Base-by-base conservation (phyloP, 23 tunicate species). In the Botrylloides violaceus region DNA sequence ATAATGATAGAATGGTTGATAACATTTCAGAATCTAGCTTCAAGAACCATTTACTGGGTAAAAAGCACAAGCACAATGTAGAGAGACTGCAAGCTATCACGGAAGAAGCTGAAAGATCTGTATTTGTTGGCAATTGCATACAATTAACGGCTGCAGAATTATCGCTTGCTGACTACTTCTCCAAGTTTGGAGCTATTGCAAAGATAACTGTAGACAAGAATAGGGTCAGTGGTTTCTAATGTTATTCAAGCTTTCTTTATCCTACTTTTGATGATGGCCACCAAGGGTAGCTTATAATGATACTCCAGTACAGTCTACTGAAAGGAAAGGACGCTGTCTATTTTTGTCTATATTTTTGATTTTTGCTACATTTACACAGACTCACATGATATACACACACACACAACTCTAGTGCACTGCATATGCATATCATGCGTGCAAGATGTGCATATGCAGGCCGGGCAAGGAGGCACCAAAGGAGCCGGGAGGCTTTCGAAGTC, bases 141-240 rank as follows among this genome's bases (percentile, higher is more conserved):
- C n/a, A 34, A 3, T 33, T 76, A 15, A 58, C 77, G 7, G 79
- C 63, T 32, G 95, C 86, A n/a, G 95, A 87, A 64, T 43, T 87
- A 24, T 27, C 82, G 6, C 58, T 87, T 38, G 95, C 95, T 6
- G 95, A 87, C 73, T 87, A 80, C 60, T 87, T 87, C 84, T 63
- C 72, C 3, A 27, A 63, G 21, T 80, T 30, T 71, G 79, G 86
- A 32, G 33, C 61, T 25, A 76, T 87, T 4, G 70, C 79, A 36
- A 80, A 87, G 35, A 70, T 87, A 20, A 87, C 95, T 1, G 70
- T 87, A 32, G 95, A 87, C 59, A 87, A 87, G 76, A 87, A 84
- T 2, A 24, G 33, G 29, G 90, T 83, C 50, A 77, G 77, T 71
- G 53, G 53, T 15, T 43, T 43, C 12, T 43, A 9, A 15, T 15